Percentiles rank a stretch among this genome's conserved stretches.
phyloP scores from a whole-genome alignment of 1,140 invertebrate genomes.

The Diachasmimorpha longicaudata region DNA sequence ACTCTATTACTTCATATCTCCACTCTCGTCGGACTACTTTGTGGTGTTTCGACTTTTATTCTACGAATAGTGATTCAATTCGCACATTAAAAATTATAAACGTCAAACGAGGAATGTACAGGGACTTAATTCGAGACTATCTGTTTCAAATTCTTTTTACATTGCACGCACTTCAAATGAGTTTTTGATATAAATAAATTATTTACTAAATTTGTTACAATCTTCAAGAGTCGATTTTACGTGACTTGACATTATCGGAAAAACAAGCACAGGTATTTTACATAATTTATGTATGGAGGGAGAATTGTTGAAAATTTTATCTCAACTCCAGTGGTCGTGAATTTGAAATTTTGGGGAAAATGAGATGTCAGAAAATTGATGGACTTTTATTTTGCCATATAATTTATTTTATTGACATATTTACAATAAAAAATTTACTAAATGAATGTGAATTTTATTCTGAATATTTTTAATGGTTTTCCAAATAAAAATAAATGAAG shows the following conservation, averaged over 20 bases:
- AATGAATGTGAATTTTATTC: no score
- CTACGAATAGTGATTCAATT: constrained; percentile 10
- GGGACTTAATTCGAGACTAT: constrained; percentile 1
- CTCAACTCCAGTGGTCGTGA: no score
- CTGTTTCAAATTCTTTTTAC: not conserved
- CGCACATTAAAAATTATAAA: constrained; percentile 3
- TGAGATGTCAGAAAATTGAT: no score
- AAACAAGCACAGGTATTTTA: not conserved
- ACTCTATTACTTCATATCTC: constrained; percentile 40
- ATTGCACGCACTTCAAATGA: not conserved
- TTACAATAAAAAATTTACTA: no score
- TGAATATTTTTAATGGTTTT: no score
- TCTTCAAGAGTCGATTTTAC: not conserved
- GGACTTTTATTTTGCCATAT: no score
- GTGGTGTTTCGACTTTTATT: constrained; percentile 17
- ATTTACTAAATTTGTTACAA: constrained; percentile 4
- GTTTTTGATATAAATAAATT: not conserved
- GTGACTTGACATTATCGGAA: not conserved
- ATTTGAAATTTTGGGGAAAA: no score
- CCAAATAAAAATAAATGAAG: no score
- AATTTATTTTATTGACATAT: no score
- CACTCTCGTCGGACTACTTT: constrained; percentile 29
- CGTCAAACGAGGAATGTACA: not conserved
- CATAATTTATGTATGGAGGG: not conserved
- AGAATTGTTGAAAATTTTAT: not conserved